Evolutionary conservation across 2,797 vertebrate species (phyloP), one percentile per base, ranked within the genome.

Genomic region (Ambastaia sidthimunki): DNA sequence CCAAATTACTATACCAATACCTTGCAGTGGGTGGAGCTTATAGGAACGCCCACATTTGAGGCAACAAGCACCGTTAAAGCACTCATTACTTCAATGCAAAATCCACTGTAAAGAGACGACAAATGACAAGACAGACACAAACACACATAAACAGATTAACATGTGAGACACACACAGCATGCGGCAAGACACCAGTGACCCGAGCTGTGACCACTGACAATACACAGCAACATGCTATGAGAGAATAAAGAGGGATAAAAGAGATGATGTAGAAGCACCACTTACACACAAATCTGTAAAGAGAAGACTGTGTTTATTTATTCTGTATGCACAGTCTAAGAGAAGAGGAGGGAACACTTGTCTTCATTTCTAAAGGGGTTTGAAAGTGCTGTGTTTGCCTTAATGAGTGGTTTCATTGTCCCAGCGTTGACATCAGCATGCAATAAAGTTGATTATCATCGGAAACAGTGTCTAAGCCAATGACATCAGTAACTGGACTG

Each of bases 1-100:
- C 87, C 75, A 89, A 82, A 78, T 92, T 89, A 91, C 87, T 83
- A 88, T 90, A 95, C 83, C 88, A 92, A 94, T 95, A 96, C 97
- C 96, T 96, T 95, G 95, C 95, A 96, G 94, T 95, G 96, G 94
- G 93, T 95, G 93, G 96, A 95, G 94, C 95, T 95, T 96, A 96
- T 95, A 89, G 96, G 95, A 91, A 95, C 92, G 92, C 95, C 95
- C 94, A 96, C 94, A 94, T 95, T 95, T 93, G 95, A 96, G 92
- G 95, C 95, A 93, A 95, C 88, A 91, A 96, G 92, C 92, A 96
- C 92, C 91, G 94, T 95, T 94, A 96, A 92, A 85, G 94, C 95
- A 93, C 94, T 94, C 94, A 94, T 94, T 95, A 96, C 95, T 96
- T 96, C 96, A 95, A 93, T 93, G 95, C 95, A 96, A 95, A 97